These are phyloP conservation scores for Napeogenes sylphis DNA, from an alignment of 2,888 invertebrate genomes.

Conservation along the genomic window DNA sequence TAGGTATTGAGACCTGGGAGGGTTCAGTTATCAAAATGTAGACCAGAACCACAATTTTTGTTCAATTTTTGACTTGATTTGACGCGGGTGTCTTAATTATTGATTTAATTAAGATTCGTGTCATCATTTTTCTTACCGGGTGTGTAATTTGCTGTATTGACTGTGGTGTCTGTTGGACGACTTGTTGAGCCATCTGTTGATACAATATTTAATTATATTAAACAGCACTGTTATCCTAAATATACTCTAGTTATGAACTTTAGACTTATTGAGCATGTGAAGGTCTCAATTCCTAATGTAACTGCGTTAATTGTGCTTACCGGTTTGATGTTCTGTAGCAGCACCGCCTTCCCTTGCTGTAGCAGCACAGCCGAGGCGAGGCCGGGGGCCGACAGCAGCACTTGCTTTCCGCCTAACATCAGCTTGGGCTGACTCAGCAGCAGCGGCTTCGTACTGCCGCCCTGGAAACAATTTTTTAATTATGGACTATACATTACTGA, in stretches of 20 bases:
- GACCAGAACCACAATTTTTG: too few species aligned
- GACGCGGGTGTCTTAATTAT: too few species aligned
- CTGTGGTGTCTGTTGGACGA: conserved; percentile 35
- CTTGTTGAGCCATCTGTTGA: conserved; percentile 47
- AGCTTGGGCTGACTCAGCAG: conserved; percentile 66
- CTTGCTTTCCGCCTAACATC: conserved; percentile 63
- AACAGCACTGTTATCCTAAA: too few species aligned
- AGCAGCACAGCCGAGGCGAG: conserved; percentile 64
- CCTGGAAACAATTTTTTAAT: conserved; percentile 36
- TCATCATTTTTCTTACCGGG: conserved; percentile 36
- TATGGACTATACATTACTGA: too few species aligned
- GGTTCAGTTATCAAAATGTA: too few species aligned
- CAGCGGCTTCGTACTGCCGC: conserved; percentile 66
- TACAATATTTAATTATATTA: not conserved
- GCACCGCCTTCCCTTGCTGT: conserved; percentile 73
- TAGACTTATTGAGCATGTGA: too few species aligned
- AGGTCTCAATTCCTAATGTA: too few species aligned
- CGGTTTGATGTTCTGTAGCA: conserved; percentile 73
- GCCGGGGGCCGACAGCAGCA: conserved; percentile 62
- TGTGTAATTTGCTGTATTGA: conserved; percentile 44
- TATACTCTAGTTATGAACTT: too few species aligned
- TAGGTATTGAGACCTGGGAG: too few species aligned
- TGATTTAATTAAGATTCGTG: too few species aligned
- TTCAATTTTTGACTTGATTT: too few species aligned
- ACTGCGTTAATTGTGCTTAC: conserved; percentile 36